phyloP scores from a whole-genome alignment of 2,113 vertebrate species.

The Mesocricetus auratus region DNA sequence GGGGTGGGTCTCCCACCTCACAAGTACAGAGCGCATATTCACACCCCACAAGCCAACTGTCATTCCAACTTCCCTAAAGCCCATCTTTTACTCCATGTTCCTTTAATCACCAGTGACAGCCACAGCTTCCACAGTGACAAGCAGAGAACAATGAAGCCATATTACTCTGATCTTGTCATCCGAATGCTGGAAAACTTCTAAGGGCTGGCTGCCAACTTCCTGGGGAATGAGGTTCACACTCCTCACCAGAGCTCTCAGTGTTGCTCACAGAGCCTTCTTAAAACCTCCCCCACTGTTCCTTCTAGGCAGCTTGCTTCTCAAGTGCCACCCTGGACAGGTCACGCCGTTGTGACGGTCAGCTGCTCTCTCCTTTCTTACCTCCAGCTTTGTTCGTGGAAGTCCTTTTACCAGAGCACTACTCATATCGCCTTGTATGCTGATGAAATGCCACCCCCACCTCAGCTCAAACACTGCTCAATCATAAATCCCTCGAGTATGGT shows the following conservation, averaged over 20 bases:
- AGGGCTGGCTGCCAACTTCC: constrained; percentile 14
- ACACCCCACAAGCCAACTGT: background rate
- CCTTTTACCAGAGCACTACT: background rate
- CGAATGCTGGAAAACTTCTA: constrained; percentile 21
- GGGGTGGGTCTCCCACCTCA: constrained; percentile 7
- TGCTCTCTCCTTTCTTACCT: background rate
- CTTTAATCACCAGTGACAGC: constrained; percentile 47
- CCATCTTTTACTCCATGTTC: background rate
- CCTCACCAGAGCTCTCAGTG: background rate
- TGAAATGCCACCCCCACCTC: background rate
- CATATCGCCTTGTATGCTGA: background rate
- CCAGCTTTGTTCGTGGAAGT: background rate
- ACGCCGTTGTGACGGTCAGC: rapidly evolving
- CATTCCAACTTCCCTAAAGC: background rate
- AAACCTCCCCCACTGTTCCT: background rate
- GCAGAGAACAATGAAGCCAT: constrained; percentile 54
- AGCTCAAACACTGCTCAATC: background rate
- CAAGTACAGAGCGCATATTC: background rate
- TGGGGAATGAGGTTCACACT: constrained; percentile 1
- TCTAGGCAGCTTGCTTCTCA: background rate
- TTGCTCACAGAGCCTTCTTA: background rate
- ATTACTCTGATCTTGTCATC: constrained; percentile 54
- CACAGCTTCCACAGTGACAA: background rate
- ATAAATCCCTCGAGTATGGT: background rate
- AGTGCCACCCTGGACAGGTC: background rate